Evolutionary conservation across 2,888 invertebrate genomes (phyloP).

Genomic region (Biston betularia): DNA sequence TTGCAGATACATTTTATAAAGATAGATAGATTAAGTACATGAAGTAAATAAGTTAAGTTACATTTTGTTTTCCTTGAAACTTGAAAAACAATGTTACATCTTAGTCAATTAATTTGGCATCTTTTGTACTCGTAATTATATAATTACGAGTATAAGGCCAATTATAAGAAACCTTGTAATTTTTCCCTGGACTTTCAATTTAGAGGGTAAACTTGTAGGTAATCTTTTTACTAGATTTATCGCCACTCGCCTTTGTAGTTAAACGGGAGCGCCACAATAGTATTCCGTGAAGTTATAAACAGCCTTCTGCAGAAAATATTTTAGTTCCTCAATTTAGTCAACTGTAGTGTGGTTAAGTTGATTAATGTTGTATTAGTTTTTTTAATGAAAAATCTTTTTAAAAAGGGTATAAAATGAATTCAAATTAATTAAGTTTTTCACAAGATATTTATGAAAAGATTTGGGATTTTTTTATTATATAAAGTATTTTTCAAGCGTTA

Average conservation of each 20-base stretch:
- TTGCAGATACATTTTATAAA: too few relatives aligned
- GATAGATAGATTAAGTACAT: too few relatives aligned
- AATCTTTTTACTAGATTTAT: constrained; percentile 13
- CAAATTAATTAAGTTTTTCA: too few relatives aligned
- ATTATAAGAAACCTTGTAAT: constrained; percentile 15
- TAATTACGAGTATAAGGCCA: constrained; percentile 16
- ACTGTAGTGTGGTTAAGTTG: too few relatives aligned
- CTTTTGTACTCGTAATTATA: constrained; percentile 9
- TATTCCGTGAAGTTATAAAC: background rate
- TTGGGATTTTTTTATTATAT: too few relatives aligned
- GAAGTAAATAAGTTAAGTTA: background rate
- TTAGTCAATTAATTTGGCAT: constrained; percentile 18
- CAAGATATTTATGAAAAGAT: too few relatives aligned
- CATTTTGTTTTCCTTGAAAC: constrained; percentile 5
- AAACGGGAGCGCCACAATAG: background rate
- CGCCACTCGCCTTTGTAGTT: background rate
- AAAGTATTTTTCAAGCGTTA: too few relatives aligned
- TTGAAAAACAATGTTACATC: constrained; percentile 5
- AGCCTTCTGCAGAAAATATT: background rate
- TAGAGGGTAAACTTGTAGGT: constrained; percentile 5
- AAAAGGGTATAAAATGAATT: too few relatives aligned
- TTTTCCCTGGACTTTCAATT: constrained; percentile 22
- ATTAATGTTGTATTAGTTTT: background rate
- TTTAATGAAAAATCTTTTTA: too few relatives aligned
- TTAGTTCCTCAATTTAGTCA: background rate